Evolutionary conservation across 2,113 vertebrate species (phyloP), one percentile per base, ranked within the genome.

Genomic region (Saccopteryx leptura): DNA sequence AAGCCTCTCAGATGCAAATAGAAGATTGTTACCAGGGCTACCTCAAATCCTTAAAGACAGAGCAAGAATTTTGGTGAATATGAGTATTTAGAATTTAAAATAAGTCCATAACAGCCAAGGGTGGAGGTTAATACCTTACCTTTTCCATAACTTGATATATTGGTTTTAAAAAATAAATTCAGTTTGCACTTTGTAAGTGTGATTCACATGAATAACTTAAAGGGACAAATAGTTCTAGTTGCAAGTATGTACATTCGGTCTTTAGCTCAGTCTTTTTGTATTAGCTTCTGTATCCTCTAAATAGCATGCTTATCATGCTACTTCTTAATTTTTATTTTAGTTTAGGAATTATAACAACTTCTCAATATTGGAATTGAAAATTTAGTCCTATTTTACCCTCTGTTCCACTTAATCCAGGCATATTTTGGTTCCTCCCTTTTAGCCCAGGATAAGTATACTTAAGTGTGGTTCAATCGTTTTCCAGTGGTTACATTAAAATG

Each of bases 1-100:
- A 97, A 68, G 82, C 26, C 24, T 87, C 88, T 89, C n/a, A 80
- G 84, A 80, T 87, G 72, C 75, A 95, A 79, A 97, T 97, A 97
- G 89, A 92, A 90, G 18, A 21, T 52, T 33, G 79, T 66, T 79
- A 87, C 31, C 31, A 48, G 24, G 46, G 31, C 48, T 86, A 33
- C 66, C 13, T 93, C 93, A 86, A 85, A 58, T 74, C 78, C 60
- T 91, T 71, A 61, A 90, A 89, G 88, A 86, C 88, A 69, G 72
- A 82, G 46, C 31, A 82, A 74, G 50, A 33, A 9, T 52, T 13
- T 69, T 68, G 28, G 10, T 68, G 31, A 85, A 84, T 72, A 48
- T 33, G 50, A 91, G 81, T 74, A 76, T 92, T 80, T 92, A 78
- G 65, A 91, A 91, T 88, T 46, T 75, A 81, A 90, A 71, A n/a